Percentiles rank a stretch among this genome's conserved stretches.
Conservation (phyloP, 2,888 invertebrate species). For the Conistra vaccinii region DNA sequence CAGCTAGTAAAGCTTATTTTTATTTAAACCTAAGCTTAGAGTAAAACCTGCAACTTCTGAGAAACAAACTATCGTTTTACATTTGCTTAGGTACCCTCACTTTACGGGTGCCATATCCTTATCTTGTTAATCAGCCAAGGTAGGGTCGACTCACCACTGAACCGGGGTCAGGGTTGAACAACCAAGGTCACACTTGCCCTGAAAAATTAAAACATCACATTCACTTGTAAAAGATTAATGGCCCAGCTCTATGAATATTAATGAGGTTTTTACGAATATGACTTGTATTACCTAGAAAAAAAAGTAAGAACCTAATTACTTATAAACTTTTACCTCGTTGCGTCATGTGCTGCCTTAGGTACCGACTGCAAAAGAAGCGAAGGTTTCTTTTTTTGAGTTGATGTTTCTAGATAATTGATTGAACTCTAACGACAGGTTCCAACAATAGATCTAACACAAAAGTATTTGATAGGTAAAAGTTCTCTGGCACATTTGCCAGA, state of each 20-base stretch:
- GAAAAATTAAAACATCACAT: slow-evolving; percentile 45
- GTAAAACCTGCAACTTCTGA: slow-evolving; percentile 6
- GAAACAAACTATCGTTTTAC: slow-evolving; percentile 9
- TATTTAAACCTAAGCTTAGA: no score
- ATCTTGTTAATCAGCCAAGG: slow-evolving; percentile 42
- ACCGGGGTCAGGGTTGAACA: slow-evolving; percentile 37
- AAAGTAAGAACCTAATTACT: neutral
- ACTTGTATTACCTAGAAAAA: neutral
- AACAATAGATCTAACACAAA: neutral
- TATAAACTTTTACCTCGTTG: neutral
- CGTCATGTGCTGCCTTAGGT: neutral
- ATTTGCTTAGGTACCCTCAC: slow-evolving; percentile 11
- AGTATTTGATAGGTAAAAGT: neutral
- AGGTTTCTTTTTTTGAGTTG: neutral
- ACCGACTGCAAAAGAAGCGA: neutral
- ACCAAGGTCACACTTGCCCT: slow-evolving; percentile 23
- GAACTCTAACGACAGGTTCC: neutral
- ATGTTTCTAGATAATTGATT: neutral
- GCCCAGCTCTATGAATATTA: slow-evolving; percentile 32
- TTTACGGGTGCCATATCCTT: slow-evolving; percentile 35
- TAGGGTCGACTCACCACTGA: slow-evolving; percentile 15
- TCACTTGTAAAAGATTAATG: slow-evolving; percentile 35
- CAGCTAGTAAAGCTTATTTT: neutral
- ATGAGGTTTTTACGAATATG: slow-evolving; percentile 23
- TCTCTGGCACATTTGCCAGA: neutral